Conservation (phyloP, 2,113 vertebrate genomes). For the Corythaixoides concolor region DNA sequence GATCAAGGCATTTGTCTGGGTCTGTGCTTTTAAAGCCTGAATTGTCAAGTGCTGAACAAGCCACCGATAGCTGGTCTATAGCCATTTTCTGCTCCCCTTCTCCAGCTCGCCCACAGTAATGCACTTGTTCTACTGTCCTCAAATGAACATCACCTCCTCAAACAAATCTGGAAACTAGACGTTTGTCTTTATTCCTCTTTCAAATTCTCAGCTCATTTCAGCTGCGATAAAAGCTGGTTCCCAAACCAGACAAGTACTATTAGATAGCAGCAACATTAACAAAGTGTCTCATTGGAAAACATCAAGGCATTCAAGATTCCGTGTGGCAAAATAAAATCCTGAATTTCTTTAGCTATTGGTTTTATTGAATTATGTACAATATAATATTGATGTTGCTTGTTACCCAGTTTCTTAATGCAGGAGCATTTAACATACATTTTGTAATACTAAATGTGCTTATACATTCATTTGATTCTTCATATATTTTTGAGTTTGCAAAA, state of each 20-base stretch:
- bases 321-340: not conserved
- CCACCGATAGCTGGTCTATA: not conserved
- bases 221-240: not conserved
- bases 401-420: not conserved
- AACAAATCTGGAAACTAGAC: not conserved
- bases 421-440: not conserved
- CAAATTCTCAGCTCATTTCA: not conserved
- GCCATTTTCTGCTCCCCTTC: not conserved
- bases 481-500: not conserved
- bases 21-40: not conserved
- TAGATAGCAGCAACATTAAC: not conserved
- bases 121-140: not conserved
- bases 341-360: not conserved
- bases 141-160: not conserved
- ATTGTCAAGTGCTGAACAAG: not conserved
- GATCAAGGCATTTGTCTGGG: not conserved
- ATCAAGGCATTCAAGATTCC: not conserved
- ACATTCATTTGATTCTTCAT: not conserved
- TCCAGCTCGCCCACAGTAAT: rapidly evolving
- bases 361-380: not conserved
- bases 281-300: constrained; percentile 7
- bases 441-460: not conserved
- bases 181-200: not conserved
- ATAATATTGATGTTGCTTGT: not conserved
- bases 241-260: not conserved